A percentile compares a stretch with the other conserved stretches of the same genome.
phyloP scores from a whole-genome alignment of 1,140 invertebrate species.

The Heterodera carotae region DNA sequence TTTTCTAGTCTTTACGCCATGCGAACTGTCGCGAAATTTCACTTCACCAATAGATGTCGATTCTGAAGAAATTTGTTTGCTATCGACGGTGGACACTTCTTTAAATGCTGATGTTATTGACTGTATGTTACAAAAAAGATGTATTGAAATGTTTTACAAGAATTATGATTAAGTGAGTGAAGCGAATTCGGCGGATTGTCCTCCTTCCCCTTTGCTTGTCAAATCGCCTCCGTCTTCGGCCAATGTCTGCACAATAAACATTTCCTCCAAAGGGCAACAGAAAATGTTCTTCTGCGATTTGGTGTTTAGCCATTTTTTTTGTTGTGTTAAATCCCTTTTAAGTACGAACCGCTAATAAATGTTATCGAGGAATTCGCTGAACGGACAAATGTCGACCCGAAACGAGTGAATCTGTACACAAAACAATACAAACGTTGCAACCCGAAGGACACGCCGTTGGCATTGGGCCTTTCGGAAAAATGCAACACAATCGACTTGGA shows the following conservation, averaged over 20 bases:
- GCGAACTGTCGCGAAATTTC: not conserved
- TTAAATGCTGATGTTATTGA: not conserved
- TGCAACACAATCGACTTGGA: conserved; percentile 19
- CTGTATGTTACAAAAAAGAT: not conserved
- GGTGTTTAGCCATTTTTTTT: conserved; percentile 4
- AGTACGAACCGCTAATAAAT: conserved; percentile 16
- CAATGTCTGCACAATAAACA: conserved; percentile 17
- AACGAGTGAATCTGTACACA: conserved; percentile 11
- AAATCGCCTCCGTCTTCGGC: not conserved
- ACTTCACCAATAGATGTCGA: not conserved
- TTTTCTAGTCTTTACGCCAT: not conserved
- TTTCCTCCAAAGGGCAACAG: conserved; percentile 6
- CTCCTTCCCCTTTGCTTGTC: not conserved
- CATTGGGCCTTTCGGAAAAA: conserved; percentile 20
- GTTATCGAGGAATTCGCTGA: conserved; percentile 27
- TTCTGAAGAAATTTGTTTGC: not conserved
- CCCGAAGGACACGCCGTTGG: conserved; percentile 20
- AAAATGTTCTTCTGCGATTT: conserved; percentile 17
- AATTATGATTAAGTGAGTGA: not conserved
- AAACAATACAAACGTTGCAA: conserved; percentile 20
- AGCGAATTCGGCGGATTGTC: not conserved
- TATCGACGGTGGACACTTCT: not conserved
- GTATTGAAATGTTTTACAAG: too few relatives aligned
- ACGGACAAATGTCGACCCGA: conserved; percentile 18
- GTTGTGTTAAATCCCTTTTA: not conserved